These are phyloP conservation scores for Lutjanus campechanus DNA, from an alignment of 2,797 vertebrate species.

Conservation along the genomic window DNA sequence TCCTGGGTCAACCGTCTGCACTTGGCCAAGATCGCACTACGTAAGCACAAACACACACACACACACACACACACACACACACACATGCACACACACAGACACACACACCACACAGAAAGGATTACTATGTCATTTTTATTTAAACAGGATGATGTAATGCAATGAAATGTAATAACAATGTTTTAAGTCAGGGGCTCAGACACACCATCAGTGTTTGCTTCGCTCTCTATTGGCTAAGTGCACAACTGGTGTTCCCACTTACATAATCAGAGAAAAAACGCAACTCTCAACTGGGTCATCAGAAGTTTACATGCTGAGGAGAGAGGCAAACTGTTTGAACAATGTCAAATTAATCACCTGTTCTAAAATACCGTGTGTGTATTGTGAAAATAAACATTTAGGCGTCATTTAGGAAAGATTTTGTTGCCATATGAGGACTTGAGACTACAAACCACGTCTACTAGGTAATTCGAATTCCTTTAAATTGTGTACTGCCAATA, in stretches of 20 bases:
- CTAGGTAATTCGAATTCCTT: constrained; percentile 4
- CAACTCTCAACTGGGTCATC: constrained; percentile 35
- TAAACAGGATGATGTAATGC: constrained; percentile 72
- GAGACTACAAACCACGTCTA: not conserved
- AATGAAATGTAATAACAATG: constrained; percentile 64
- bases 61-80: constrained; percentile 15
- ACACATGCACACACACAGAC: not conserved
- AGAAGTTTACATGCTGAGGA: constrained; percentile 36
- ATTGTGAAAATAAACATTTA: constrained; percentile 14
- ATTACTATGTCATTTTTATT: constrained; percentile 57
- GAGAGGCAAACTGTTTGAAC: constrained; percentile 21
- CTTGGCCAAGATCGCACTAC: constrained; percentile 92
- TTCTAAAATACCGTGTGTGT: not conserved
- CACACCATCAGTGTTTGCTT: constrained; percentile 49
- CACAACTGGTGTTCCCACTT: constrained; percentile 32
- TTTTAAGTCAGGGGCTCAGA: constrained; percentile 47
- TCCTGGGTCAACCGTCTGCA: constrained; percentile 97
- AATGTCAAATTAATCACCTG: constrained; percentile 3
- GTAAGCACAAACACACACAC: constrained; percentile 59
- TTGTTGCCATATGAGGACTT: not conserved
- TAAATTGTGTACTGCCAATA: not conserved
- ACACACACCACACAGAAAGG: constrained; percentile 24
- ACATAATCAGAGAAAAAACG: constrained; percentile 36
- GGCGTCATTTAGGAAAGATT: not conserved
- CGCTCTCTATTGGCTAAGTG: constrained; percentile 41